These are phyloP conservation scores for Antedon mediterranea DNA, from an alignment of 53 echinoderm and acorn worm species.

Conservation along the genomic window DNA sequence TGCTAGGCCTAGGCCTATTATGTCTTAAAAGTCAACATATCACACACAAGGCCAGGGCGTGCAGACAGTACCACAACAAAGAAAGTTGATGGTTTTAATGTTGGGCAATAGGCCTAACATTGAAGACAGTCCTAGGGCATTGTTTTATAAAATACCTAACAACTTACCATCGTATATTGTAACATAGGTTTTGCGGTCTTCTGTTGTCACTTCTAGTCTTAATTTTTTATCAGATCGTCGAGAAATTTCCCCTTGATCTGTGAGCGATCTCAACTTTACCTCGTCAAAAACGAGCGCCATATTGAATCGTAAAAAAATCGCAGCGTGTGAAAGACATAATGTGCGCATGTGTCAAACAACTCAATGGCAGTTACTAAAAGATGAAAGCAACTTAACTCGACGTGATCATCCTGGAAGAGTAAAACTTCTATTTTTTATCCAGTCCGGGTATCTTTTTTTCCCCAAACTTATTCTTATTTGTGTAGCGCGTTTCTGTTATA, in stretches of 20 bases:
- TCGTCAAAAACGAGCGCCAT: constrained; percentile 91
- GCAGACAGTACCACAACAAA: background rate
- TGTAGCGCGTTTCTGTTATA: too few species aligned
- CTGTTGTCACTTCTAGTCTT: constrained; percentile 61
- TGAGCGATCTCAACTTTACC: constrained; percentile 72
- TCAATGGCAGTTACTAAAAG: too few species aligned
- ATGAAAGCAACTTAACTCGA: too few species aligned
- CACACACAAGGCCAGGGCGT: background rate
- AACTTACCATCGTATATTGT: constrained; percentile 74
- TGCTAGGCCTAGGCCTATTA: too few species aligned
- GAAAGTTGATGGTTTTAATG: too few species aligned
- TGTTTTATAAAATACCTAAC: background rate
- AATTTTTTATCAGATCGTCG: constrained; percentile 70
- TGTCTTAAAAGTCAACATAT: background rate
- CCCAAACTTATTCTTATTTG: too few species aligned
- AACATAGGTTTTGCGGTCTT: constrained; percentile 47
- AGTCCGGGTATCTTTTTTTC: too few species aligned
- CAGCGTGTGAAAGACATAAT: too few species aligned
- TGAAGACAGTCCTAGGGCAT: background rate
- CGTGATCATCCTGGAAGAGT: too few species aligned
- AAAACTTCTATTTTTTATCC: too few species aligned
- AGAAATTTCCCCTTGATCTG: constrained; percentile 85
- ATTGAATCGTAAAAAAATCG: constrained; percentile 33
- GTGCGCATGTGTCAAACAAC: too few species aligned
- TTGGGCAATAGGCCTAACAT: background rate